Conservation (phyloP, 2,888 invertebrate genomes). For the Athalia circularis region DNA sequence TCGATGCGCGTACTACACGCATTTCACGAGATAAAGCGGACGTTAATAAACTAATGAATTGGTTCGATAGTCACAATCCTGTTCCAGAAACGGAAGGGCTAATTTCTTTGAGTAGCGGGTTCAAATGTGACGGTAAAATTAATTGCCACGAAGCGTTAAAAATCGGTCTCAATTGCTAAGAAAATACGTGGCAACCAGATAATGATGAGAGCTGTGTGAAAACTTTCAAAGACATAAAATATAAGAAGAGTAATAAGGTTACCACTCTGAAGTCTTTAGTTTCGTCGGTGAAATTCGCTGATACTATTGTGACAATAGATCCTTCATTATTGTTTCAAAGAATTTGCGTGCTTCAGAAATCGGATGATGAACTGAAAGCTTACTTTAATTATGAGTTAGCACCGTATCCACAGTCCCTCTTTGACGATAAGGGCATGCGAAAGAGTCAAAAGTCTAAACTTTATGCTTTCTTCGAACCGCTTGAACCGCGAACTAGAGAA, state of each 20-base stretch:
- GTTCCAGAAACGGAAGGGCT: constrained; percentile 41
- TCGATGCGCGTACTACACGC: constrained; percentile 59
- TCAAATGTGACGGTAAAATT: too few relatives aligned
- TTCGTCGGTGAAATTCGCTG: constrained; percentile 63
- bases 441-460: constrained; percentile 47
- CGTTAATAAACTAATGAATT: constrained; percentile 55
- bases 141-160: too few relatives aligned
- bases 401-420: constrained; percentile 51
- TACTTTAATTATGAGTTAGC: constrained; percentile 49
- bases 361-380: constrained; percentile 47
- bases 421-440: constrained; percentile 50
- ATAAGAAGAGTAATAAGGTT: constrained; percentile 65
- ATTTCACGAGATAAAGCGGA: constrained; percentile 60
- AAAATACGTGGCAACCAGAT: constrained; percentile 26
- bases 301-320: constrained; percentile 59
- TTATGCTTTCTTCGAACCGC: constrained; percentile 57
- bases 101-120: too few relatives aligned
- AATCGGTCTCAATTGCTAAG: constrained; percentile 26
- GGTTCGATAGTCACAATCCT: constrained; percentile 49
- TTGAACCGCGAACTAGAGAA: not conserved
- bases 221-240: constrained; percentile 60
- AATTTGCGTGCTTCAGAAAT: constrained; percentile 48
- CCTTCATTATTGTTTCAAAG: constrained; percentile 51
- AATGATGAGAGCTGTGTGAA: not conserved
- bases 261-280: constrained; percentile 63